A percentile compares a stretch with the other conserved stretches of the same genome.
Evolutionary conservation across 2,888 invertebrate species (phyloP).

Genomic region (Athrips mouffetella): DNA sequence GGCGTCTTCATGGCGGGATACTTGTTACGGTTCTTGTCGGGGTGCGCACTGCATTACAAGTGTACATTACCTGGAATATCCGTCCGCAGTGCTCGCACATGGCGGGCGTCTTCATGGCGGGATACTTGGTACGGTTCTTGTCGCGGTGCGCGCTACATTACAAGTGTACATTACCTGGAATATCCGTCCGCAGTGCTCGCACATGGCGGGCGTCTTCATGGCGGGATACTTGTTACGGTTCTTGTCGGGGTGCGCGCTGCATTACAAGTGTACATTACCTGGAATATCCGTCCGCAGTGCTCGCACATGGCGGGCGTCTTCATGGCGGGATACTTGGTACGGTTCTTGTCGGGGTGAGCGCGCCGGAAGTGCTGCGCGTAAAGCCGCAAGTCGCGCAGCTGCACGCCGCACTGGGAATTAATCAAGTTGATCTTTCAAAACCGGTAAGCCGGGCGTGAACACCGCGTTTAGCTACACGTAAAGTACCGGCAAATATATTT

Average conservation of each 20-base stretch:
- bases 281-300: constrained; percentile 65
- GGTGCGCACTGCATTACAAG: constrained; percentile 56
- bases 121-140: constrained; percentile 64
- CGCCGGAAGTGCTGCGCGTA: constrained; percentile 67
- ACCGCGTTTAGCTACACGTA: too few species aligned
- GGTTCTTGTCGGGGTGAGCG: constrained; percentile 63
- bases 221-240: constrained; percentile 63
- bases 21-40: constrained; percentile 65
- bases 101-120: too few species aligned
- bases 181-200: constrained; percentile 65
- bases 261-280: too few species aligned
- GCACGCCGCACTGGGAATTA: constrained; percentile 54
- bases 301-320: constrained; percentile 69
- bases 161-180: constrained; percentile 67
- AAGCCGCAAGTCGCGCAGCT: constrained; percentile 50
- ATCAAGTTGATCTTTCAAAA: background rate
- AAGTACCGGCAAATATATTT: too few species aligned
- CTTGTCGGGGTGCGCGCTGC: constrained; percentile 66
- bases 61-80: too few species aligned
- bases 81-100: too few species aligned
- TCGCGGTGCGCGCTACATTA: constrained; percentile 66
- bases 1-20: constrained; percentile 64
- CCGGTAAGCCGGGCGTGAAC: too few species aligned
- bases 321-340: constrained; percentile 64
- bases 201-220: constrained; percentile 66